Base-by-base conservation (phyloP, 2,797 vertebrate genomes). In the Babyrousa celebensis region DNA sequence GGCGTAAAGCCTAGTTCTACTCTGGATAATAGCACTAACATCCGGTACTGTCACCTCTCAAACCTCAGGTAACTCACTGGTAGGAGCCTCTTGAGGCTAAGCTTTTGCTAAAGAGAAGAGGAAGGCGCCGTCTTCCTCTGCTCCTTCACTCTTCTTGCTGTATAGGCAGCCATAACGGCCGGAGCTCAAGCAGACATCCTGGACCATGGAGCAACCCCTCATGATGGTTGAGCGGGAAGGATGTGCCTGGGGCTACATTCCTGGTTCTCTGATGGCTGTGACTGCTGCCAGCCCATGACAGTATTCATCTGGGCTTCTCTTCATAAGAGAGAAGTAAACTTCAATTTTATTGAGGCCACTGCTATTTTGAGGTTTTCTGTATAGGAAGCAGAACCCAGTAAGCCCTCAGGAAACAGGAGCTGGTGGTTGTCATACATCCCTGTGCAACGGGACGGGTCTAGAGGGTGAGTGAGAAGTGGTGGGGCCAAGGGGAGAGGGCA, bases 181-280 rank as follows among this genome's bases (percentile, higher is more conserved):
- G 27, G 48, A 3, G 14, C 27, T 9, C 88, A 17, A 16, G 68
- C 3, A 25, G 32, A 23, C 32, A 10, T 4, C 54, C 62, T 5
- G 17, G 79, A n/a, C 68, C 43, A 27, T 0, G 16, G 48, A 62
- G 56, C 15, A 29, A 12, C 5, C 23, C 0, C 32, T 18, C 0
- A 7, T 15, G 25, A 32, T 1, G 20, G 25, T 0, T 0, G 29
- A 29, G 72, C 25, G 40, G 72, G 36, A 14, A 18, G 15, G 74
- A 3, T 1, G 1, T 62, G 3, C 20, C 4, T 7, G 3, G 9
- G 88, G 56, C 25, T 29, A 27, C 12, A n/a, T 0, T 7, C 70
- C 6, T 6, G 58, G 43, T 68, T 11, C 17, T 8, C 56, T 3
- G 4, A 8, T 0, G 43, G 74, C 79, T 20, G n/a, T 16, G 68